These are phyloP conservation scores for Anthonomus grandis DNA, from an alignment of 1,140 invertebrate genomes.

Conservation along the genomic window DNA sequence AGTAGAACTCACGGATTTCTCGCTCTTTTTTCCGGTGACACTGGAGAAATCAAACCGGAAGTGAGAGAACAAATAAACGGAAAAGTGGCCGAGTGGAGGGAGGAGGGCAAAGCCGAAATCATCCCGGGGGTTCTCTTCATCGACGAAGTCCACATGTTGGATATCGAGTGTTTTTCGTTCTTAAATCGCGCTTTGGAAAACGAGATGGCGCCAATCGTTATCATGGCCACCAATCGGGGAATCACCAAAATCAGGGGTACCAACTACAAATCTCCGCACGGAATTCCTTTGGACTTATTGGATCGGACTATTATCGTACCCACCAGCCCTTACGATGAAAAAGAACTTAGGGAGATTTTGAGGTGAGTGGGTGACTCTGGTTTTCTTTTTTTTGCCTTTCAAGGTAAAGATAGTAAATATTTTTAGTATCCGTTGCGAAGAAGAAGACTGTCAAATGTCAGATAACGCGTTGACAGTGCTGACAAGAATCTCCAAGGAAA, in stretches of 20 bases:
- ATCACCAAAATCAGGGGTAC: conserved; percentile 95
- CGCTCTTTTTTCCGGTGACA: conserved; percentile 97
- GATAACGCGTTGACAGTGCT: conserved; percentile 89
- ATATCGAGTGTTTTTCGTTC: conserved; percentile 98
- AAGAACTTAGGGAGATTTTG: conserved; percentile 88
- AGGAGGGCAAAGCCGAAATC: conserved; percentile 98
- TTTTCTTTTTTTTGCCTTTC: not conserved
- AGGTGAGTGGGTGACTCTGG: conserved; percentile 52
- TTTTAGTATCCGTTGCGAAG: conserved; percentile 70
- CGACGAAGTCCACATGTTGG: conserved; percentile 96
- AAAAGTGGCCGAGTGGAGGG: conserved; percentile 98
- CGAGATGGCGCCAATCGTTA: conserved; percentile 95
- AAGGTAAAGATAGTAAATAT: conserved; percentile 1
- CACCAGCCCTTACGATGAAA: conserved; percentile 83
- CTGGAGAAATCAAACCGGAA: conserved; percentile 98
- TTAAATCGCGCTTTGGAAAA: conserved; percentile 94
- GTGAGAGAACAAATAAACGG: conserved; percentile 97
- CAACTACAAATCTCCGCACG: conserved; percentile 90
- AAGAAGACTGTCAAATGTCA: conserved; percentile 95
- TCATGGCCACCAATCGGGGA: conserved; percentile 99
- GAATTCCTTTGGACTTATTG: conserved; percentile 93
- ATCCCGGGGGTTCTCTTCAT: conserved; percentile 93
- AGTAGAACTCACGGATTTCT: conserved; percentile 95
- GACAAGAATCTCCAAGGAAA: conserved; percentile 89
- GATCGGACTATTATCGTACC: conserved; percentile 95